These are phyloP conservation scores for Eptesicus fuscus DNA, from an alignment of 2,113 vertebrate genomes.

Conservation along the genomic window DNA sequence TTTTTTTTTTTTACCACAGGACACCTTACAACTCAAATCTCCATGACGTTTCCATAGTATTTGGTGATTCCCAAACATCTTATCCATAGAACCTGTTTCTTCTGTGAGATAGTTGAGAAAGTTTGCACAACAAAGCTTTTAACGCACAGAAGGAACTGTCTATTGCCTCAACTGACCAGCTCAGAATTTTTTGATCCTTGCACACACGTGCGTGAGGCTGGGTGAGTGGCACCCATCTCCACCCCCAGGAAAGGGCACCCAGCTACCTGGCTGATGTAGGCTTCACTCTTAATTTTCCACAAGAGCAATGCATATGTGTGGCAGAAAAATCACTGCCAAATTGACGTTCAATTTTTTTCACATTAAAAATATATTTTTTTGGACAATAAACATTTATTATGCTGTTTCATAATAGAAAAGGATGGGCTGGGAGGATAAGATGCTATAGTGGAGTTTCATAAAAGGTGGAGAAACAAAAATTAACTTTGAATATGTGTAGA, in stretches of 20 bases:
- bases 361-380: slow-evolving; percentile 31
- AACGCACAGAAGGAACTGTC: background rate
- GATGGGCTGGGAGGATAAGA: background rate
- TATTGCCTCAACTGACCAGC: background rate
- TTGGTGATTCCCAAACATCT: background rate
- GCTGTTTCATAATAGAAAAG: background rate
- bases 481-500: background rate
- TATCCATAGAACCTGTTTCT: background rate
- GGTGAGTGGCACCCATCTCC: background rate
- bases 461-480: background rate
- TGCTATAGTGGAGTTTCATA: background rate
- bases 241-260: background rate
- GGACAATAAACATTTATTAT: background rate
- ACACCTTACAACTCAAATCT: background rate
- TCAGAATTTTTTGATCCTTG: background rate
- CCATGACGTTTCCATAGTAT: accelerated
- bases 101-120: background rate
- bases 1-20: background rate
- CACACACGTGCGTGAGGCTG: accelerated
- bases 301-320: background rate
- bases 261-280: too few species aligned
- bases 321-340: background rate
- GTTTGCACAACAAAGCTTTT: background rate
- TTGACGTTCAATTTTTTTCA: background rate
- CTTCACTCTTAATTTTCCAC: background rate